Conservation (phyloP, 2,888 invertebrate genomes). For the Aphidoletes aphidimyza region DNA sequence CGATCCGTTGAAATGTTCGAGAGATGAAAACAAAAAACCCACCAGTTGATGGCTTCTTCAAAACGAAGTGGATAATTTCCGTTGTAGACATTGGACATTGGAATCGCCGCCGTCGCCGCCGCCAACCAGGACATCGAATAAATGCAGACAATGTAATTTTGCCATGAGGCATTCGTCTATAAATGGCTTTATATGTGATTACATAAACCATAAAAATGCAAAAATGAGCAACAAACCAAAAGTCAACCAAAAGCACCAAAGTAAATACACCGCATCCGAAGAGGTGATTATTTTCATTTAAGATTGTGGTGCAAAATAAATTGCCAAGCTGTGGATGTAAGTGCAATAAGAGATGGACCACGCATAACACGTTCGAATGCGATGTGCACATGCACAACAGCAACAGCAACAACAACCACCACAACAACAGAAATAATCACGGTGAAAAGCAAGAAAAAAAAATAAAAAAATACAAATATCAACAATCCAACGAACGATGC, state of each 20-base stretch:
- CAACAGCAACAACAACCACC: too few relatives aligned
- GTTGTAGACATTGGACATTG: not conserved
- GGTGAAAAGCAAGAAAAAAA: conserved; percentile 54
- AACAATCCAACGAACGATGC: conserved; percentile 58
- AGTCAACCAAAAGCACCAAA: not conserved
- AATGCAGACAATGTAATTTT: conserved; percentile 17
- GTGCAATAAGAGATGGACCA: conserved; percentile 1
- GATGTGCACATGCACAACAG: not conserved
- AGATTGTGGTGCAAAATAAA: conserved; percentile 23
- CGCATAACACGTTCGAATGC: not conserved
- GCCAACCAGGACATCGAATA: conserved; percentile 5
- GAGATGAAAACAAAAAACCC: not conserved
- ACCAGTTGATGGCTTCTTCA: not conserved
- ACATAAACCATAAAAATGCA: conserved; percentile 37
- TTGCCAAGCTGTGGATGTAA: not conserved
- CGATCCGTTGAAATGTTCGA: not conserved
- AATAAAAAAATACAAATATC: conserved; percentile 57
- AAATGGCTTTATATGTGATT: conserved; percentile 38
- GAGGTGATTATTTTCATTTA: conserved; percentile 41
- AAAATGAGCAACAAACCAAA: not conserved
- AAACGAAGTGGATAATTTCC: not conserved
- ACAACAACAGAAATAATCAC: conserved; percentile 44
- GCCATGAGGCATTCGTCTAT: conserved; percentile 4
- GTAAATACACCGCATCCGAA: not conserved
- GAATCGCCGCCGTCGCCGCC: too few relatives aligned